Percentiles rank a stretch among this genome's conserved stretches.
These are phyloP conservation scores for Pilophorus perplexus DNA, from an alignment of 2,888 invertebrate genomes.

Conservation along the genomic window DNA sequence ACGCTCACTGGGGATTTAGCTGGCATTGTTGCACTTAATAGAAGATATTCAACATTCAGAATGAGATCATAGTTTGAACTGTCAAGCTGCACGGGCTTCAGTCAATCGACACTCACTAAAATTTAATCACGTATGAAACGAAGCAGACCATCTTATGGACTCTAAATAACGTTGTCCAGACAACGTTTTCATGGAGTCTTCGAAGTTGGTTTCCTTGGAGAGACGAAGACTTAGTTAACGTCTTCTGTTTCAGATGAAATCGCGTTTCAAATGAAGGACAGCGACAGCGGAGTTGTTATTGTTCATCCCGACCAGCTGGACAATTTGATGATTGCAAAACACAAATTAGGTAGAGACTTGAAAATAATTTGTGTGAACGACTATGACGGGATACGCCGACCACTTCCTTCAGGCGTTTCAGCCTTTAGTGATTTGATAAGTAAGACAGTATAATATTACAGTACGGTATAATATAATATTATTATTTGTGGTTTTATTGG, in stretches of 20 bases:
- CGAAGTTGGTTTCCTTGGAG: background rate
- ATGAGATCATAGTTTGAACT: no score
- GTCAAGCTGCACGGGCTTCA: no score
- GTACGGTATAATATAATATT: background rate
- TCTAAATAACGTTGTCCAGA: no score
- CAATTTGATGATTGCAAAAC: conserved; percentile 21
- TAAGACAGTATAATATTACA: background rate
- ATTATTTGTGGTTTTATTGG: no score
- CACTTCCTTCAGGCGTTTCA: conserved; percentile 26
- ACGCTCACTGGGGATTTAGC: no score
- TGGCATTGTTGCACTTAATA: no score
- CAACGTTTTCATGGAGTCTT: no score
- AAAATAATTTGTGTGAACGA: conserved; percentile 28
- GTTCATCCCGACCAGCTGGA: conserved; percentile 35
- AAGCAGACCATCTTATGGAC: no score
- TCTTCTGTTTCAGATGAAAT: conserved; percentile 42
- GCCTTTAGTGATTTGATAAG: conserved; percentile 28
- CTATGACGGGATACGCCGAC: conserved; percentile 16
- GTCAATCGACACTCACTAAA: no score
- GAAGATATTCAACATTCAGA: no score
- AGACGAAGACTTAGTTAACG: background rate
- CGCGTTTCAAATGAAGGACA: conserved; percentile 39
- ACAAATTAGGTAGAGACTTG: conserved; percentile 19
- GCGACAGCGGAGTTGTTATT: conserved; percentile 25
- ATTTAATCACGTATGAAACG: no score